Conservation (phyloP, 2,113 vertebrate species). For the Copsychus sechellarum region DNA sequence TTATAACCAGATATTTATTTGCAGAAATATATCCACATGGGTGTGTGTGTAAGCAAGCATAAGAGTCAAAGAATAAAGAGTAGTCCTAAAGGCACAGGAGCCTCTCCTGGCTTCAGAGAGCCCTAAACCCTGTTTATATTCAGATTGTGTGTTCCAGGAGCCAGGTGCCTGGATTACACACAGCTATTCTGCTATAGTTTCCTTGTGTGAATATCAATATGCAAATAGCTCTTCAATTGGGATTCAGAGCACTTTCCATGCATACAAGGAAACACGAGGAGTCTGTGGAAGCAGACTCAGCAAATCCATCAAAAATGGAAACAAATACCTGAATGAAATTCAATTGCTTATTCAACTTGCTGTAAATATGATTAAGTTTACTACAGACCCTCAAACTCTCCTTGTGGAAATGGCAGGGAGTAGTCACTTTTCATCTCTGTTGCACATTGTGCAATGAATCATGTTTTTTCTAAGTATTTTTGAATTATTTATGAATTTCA, state of each 20-base stretch:
- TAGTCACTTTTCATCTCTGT: not conserved
- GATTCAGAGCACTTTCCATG: not conserved
- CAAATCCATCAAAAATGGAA: not conserved
- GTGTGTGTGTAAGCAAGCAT: not conserved
- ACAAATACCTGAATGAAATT: slow-evolving; percentile 2
- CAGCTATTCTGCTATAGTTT: not conserved
- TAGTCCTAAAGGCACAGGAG: not conserved
- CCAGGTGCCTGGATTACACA: not conserved
- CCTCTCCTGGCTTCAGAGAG: not conserved
- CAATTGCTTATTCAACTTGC: not conserved
- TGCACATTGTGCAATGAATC: not conserved
- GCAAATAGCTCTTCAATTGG: not conserved
- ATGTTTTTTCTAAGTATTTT: not conserved
- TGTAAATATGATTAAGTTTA: slow-evolving; percentile 16
- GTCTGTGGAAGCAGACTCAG: not conserved
- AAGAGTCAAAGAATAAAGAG: not conserved
- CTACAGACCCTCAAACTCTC: not conserved
- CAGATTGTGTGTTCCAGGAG: not conserved
- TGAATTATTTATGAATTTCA: slow-evolving; percentile 37
- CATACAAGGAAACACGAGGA: not conserved
- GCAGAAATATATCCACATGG: not conserved
- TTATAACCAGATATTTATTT: not conserved
- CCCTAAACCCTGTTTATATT: not conserved
- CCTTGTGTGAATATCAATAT: not conserved
- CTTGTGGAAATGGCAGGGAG: not conserved